Evolutionary conservation across 2,888 invertebrate genomes (phyloP).

Genomic region (Onchidella celtica): DNA sequence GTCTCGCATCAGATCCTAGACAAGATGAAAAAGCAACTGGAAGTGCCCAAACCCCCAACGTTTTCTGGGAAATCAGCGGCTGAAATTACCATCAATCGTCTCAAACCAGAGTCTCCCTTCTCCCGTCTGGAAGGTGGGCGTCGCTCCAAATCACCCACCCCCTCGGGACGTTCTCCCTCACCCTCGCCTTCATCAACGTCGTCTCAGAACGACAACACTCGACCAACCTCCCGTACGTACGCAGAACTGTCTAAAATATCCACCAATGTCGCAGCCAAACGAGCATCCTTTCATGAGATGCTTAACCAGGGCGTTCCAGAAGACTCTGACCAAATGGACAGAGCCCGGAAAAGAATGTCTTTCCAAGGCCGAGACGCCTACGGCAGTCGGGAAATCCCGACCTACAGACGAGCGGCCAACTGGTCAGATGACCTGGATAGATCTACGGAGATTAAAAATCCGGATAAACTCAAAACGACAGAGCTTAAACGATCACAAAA

Average conservation of each 20-base stretch:
- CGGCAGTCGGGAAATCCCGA: conserved; percentile 41
- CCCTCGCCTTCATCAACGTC: background rate
- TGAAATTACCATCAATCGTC: conserved; percentile 13
- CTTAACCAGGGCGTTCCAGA: background rate
- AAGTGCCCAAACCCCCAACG: background rate
- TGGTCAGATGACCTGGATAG: conserved; percentile 43
- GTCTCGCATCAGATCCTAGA: conserved; percentile 25
- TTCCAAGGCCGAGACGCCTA: conserved; percentile 17
- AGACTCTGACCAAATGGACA: background rate
- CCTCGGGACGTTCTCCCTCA: background rate
- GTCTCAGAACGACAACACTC: background rate
- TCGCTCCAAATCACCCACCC: conserved; percentile 30
- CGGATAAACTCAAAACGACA: background rate
- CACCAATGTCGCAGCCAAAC: conserved; percentile 17
- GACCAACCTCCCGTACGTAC: background rate
- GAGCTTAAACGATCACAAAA: background rate
- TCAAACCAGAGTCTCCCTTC: background rate
- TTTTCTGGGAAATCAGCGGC: conserved; percentile 16
- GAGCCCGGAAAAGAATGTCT: conserved; percentile 20
- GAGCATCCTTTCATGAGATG: conserved; percentile 44
- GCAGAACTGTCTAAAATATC: conserved; percentile 30
- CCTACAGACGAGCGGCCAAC: conserved; percentile 32
- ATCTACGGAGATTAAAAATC: background rate
- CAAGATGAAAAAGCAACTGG: background rate
- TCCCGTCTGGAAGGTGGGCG: background rate